Percentiles rank a stretch among this genome's conserved stretches.
These are phyloP conservation scores for Rostratula benghalensis DNA, from an alignment of 2,113 vertebrate species.

Conservation along the genomic window DNA sequence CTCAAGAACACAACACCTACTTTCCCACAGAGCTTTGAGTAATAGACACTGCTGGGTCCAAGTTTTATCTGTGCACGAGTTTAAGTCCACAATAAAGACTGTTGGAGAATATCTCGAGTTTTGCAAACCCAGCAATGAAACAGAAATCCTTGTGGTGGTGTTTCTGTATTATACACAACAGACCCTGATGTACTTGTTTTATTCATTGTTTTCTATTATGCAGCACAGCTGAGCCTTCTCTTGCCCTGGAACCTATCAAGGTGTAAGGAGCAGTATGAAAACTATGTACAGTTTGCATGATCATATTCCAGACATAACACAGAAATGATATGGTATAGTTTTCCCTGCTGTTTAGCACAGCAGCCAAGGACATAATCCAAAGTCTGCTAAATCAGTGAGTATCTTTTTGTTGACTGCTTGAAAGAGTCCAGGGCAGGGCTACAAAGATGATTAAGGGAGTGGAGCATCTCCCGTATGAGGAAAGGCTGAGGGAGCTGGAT, in stretches of 20 bases:
- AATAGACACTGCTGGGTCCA: not conserved
- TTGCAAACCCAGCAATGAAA: not conserved
- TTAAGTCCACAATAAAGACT: not conserved
- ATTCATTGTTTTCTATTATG: not conserved
- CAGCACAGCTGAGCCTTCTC: not conserved
- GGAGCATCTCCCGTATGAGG: too few relatives aligned
- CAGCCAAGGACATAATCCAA: not conserved
- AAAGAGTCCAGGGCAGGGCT: too few relatives aligned
- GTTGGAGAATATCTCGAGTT: not conserved
- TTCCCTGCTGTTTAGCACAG: not conserved
- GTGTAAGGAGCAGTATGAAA: not conserved
- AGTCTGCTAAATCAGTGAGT: not conserved
- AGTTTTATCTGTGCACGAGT: not conserved
- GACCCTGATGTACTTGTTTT: not conserved
- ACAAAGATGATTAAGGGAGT: too few relatives aligned
- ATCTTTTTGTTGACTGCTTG: not conserved
- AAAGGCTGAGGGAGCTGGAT: too few relatives aligned
- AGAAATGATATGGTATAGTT: not conserved
- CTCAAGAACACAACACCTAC: not conserved
- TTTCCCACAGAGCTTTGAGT: slow-evolving; percentile 10
- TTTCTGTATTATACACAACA: not conserved
- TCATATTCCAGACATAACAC: not conserved
- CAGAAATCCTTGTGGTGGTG: not conserved
- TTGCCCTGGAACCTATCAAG: not conserved
- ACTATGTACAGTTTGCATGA: not conserved